Evolutionary conservation across 2,797 vertebrate genomes (phyloP).

Genomic region (Hemibagrus guttatus): DNA sequence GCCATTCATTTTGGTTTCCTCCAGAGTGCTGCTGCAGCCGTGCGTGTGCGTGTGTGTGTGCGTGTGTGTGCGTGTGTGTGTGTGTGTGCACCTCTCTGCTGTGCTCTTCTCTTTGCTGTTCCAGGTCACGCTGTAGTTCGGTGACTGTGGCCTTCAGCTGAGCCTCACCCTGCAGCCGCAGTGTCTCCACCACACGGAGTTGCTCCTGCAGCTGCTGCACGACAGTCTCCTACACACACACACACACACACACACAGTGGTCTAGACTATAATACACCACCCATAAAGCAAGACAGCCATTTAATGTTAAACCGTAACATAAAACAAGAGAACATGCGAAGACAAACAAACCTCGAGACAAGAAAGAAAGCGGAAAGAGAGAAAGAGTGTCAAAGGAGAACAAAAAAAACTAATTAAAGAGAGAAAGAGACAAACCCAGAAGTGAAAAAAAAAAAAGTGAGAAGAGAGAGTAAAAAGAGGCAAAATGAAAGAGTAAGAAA

Average conservation of each 20-base stretch:
- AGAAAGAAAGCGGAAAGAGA: not conserved
- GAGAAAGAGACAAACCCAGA: not conserved
- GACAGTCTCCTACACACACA: constrained; percentile 67
- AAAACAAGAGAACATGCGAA: not conserved
- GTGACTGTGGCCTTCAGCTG: constrained; percentile 65
- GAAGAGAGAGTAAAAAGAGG: not conserved
- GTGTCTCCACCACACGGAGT: constrained; percentile 65
- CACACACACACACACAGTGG: not conserved
- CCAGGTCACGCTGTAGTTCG: constrained; percentile 66
- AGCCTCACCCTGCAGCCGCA: constrained; percentile 64
- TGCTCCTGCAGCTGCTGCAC: constrained; percentile 71
- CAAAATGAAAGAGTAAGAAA: not conserved
- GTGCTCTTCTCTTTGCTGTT: constrained; percentile 65
- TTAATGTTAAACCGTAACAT: not conserved
- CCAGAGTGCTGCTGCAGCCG: not conserved
- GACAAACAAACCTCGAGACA: not conserved
- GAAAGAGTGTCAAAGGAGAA: not conserved
- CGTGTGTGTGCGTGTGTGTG: not conserved
- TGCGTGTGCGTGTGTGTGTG: not conserved
- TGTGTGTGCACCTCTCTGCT: constrained; percentile 61
- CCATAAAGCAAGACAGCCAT: not conserved
- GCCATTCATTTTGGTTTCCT: not conserved
- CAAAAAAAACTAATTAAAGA: not conserved
- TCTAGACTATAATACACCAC: not conserved
- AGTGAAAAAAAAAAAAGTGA: not conserved